Conservation (phyloP, 2,888 invertebrate genomes). For the Tethea ocularis region DNA sequence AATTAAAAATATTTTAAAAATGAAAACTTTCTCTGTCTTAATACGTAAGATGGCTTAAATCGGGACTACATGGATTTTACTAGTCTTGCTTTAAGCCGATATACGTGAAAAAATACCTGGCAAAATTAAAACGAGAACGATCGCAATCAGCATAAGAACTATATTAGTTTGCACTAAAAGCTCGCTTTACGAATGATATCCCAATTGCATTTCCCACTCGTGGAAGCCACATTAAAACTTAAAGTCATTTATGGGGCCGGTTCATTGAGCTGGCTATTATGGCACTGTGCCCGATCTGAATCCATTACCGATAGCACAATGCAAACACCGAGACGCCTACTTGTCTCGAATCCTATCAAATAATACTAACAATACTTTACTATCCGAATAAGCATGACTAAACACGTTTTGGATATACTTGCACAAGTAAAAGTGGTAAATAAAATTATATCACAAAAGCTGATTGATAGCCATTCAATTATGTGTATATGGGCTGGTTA, state of each 20-base stretch:
- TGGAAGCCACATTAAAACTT: not conserved
- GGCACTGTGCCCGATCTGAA: conserved; percentile 8
- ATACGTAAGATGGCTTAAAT: too few species aligned
- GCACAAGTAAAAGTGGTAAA: too few species aligned
- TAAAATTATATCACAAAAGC: too few species aligned
- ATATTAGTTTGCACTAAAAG: not conserved
- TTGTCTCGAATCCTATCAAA: conserved; percentile 6
- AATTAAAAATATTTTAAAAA: too few species aligned
- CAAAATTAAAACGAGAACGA: too few species aligned
- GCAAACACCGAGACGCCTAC: conserved; percentile 9
- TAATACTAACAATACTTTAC: conserved; percentile 4
- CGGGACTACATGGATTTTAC: too few species aligned
- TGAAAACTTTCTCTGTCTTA: too few species aligned
- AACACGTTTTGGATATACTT: not conserved
- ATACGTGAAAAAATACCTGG: too few species aligned
- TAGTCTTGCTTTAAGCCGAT: too few species aligned
- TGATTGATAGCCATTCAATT: too few species aligned
- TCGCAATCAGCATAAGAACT: not conserved
- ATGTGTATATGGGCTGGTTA: too few species aligned
- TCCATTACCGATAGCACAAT: conserved; percentile 5
- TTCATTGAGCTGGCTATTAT: conserved; percentile 7
- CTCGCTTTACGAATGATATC: not conserved
- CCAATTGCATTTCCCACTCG: not conserved
- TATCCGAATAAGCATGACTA: not conserved
- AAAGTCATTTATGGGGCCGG: conserved; percentile 1